Evolutionary conservation across 2,797 vertebrate species (phyloP).

Genomic region (Antennarius maculatus): DNA sequence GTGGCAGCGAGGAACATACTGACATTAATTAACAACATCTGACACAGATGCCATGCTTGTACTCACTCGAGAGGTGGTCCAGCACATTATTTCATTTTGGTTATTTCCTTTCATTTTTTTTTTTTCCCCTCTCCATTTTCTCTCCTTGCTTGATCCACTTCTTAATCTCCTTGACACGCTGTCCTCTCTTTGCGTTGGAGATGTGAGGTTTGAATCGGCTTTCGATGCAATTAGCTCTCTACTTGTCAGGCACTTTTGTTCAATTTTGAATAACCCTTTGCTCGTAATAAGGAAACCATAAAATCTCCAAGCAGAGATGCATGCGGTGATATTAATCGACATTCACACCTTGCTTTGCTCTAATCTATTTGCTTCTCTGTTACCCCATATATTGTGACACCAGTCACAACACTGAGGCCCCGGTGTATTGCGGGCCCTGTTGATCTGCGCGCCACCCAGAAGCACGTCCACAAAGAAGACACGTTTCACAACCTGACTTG

Average conservation of each 20-base stretch:
- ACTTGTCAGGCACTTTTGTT: constrained; percentile 73
- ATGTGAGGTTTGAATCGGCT: constrained; percentile 61
- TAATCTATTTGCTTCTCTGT: constrained; percentile 76
- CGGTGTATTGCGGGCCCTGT: constrained; percentile 44
- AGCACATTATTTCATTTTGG: constrained; percentile 85
- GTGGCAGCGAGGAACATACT: constrained; percentile 84
- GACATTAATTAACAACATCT: constrained; percentile 89
- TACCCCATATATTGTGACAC: constrained; percentile 84
- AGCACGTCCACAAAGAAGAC: constrained; percentile 57
- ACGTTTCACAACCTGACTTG: constrained; percentile 42
- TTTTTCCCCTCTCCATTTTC: constrained; percentile 47
- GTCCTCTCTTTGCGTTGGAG: constrained; percentile 71
- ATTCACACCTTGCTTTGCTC: constrained; percentile 79
- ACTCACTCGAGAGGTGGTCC: constrained; percentile 85
- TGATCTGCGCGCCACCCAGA: constrained; percentile 53
- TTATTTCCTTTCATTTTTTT: constrained; percentile 81
- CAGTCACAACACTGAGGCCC: constrained; percentile 68
- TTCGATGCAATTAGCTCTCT: constrained; percentile 77
- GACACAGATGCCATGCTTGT: constrained; percentile 87
- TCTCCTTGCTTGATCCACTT: constrained; percentile 71
- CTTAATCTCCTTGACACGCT: constrained; percentile 81
- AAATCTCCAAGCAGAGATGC: constrained; percentile 51
- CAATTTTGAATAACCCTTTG: constrained; percentile 72
- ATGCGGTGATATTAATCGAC: constrained; percentile 62
- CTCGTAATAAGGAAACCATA: constrained; percentile 53